A percentile compares a stretch with the other conserved stretches of the same genome.
Evolutionary conservation across 2,797 vertebrate species (phyloP).

Genomic region (Hypotaenidia okinawae): DNA sequence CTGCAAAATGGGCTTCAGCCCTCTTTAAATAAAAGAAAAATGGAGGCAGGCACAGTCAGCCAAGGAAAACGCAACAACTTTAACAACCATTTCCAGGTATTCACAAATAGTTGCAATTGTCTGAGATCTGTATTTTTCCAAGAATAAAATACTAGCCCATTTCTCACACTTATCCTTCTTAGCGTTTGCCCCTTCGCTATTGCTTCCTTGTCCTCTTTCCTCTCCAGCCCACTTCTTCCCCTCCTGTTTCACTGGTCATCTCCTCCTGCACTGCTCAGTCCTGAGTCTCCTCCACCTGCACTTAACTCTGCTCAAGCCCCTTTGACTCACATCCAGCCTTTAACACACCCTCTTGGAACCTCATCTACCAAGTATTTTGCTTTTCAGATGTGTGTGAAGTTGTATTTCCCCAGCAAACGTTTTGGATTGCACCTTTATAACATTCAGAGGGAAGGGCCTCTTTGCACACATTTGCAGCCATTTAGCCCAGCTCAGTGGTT

Average conservation of each 20-base stretch:
- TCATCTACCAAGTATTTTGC: not conserved
- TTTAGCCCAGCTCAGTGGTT: not conserved
- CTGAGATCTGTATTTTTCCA: not conserved
- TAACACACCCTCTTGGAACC: not conserved
- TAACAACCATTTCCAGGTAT: not conserved
- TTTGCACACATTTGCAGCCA: conserved; percentile 5
- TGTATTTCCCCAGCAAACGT: not conserved
- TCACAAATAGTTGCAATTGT: not conserved
- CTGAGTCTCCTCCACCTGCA: not conserved
- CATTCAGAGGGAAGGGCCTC: not conserved
- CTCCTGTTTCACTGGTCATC: not conserved
- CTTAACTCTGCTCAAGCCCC: not conserved
- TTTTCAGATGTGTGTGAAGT: not conserved
- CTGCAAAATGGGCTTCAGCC: not conserved
- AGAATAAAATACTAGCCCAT: not conserved
- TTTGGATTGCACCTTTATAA: not conserved
- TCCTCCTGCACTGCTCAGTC: not conserved
- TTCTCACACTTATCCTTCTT: not conserved
- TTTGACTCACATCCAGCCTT: not conserved
- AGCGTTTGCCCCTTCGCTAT: not conserved
- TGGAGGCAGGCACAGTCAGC: not conserved
- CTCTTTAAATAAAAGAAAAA: not conserved
- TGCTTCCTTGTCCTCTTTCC: not conserved
- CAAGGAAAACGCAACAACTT: not conserved
- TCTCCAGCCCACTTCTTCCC: not conserved